Conservation (phyloP, 2,888 invertebrate genomes). For the Eudasyphora cyanicolor region DNA sequence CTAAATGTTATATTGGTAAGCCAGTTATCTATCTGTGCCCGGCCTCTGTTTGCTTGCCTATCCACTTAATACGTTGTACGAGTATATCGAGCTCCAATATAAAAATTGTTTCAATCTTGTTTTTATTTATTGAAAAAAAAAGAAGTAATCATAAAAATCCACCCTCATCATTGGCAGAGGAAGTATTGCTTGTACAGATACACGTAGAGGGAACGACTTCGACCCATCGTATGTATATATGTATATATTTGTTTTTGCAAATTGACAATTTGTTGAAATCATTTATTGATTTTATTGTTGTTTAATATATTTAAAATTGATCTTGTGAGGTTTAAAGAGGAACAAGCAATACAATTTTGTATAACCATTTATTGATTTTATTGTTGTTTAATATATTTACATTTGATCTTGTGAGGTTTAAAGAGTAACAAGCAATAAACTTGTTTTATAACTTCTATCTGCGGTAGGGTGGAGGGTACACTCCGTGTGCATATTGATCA, state of each 20-base stretch:
- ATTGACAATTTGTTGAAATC: not conserved
- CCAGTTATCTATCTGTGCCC: not conserved
- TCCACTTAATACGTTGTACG: not conserved
- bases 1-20: not conserved
- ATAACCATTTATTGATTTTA: too few relatives aligned
- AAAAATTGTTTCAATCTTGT: not conserved
- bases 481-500: too few relatives aligned
- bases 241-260: not conserved
- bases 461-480: too few relatives aligned
- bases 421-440: too few relatives aligned
- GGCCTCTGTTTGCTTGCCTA: not conserved
- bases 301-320: not conserved
- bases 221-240: not conserved
- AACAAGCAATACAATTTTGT: too few relatives aligned
- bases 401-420: too few relatives aligned
- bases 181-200: not conserved
- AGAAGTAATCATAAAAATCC: not conserved
- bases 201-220: not conserved
- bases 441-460: too few relatives aligned
- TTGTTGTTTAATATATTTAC: too few relatives aligned
- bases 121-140: constrained; percentile 3
- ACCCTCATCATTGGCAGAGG: not conserved
- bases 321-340: too few relatives aligned
- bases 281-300: not conserved
- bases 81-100: not conserved